Base-by-base conservation (phyloP, 2,797 vertebrate species). In the Gallinago stenura region DNA sequence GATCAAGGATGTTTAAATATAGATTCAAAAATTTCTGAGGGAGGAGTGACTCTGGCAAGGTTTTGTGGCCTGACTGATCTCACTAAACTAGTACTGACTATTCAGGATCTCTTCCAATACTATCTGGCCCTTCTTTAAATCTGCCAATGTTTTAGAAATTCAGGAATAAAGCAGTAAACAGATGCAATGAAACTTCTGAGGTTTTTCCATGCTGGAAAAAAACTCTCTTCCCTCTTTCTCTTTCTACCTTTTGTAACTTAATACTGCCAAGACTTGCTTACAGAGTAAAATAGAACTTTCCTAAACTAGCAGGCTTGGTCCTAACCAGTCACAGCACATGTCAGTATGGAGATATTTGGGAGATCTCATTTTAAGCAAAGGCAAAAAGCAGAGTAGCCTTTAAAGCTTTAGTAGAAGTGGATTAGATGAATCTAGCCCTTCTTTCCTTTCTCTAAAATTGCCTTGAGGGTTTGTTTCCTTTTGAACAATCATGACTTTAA, bases 21-120 rank as follows among this genome's bases (percentile, higher is more conserved):
- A 96, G 95, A 91, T 54, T 84, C 75, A 83, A 84, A 93, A 75
- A 85, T 89, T 95, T 97, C 88, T 91, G 80, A 92, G 96, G 88
- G 93, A 96, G 94, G 85, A 92, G 91, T 19, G 7, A 56, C 72
- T 88, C 54, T 97, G 97, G 97, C 95, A 91, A 61, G 28, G 79
- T 62, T 71, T 24, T 51, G 11, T 66, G 95, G 89, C 64, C 93
- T 95, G 62, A 64, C 83, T 46, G 93, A 94, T 95, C 90, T 92
- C 90, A 48, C 57, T 51, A 62, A 97, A 88, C 85, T 35, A n/a
- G 48, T 68, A 87, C 61, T 84, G 96, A 95, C 87, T 91, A 62
- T 78, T 69, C 90, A 75, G 83, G 85, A 89, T 58, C 57, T 37
- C 50, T 72, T 92, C 95, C 92, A 94, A 69, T 33, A 65, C 45